phyloP scores from a whole-genome alignment of 2,888 invertebrate genomes.

The Synanthedon tipuliformis region DNA sequence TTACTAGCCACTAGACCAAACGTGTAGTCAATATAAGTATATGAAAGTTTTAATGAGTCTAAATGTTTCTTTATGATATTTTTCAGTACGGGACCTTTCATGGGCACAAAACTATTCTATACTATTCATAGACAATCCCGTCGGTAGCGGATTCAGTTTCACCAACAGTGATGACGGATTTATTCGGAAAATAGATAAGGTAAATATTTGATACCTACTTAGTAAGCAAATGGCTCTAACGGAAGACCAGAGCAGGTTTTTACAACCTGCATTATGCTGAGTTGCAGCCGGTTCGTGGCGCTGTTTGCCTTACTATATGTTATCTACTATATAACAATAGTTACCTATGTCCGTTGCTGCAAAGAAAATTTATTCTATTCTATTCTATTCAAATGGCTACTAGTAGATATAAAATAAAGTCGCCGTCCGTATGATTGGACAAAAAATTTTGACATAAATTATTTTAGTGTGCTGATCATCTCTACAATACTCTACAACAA shows the following conservation, averaged over 20 bases:
- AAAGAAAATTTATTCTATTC: too few relatives aligned
- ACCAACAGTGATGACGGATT: slow-evolving; percentile 65
- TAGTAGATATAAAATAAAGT: too few relatives aligned
- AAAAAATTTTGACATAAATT: too few relatives aligned
- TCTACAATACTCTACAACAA: slow-evolving; percentile 63
- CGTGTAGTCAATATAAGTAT: too few relatives aligned
- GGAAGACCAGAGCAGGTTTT: slow-evolving; percentile 9
- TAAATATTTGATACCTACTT: too few relatives aligned
- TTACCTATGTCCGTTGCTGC: too few relatives aligned
- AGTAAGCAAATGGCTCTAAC: not conserved
- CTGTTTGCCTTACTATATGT: too few relatives aligned
- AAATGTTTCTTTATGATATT: not conserved
- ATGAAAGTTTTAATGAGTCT: not conserved
- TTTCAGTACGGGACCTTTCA: slow-evolving; percentile 50
- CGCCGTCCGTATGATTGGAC: too few relatives aligned
- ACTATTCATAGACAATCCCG: slow-evolving; percentile 75
- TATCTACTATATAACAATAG: too few relatives aligned
- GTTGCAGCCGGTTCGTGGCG: too few relatives aligned
- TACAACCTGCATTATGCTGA: not conserved
- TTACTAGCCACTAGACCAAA: too few relatives aligned
- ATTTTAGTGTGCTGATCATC: slow-evolving; percentile 50
- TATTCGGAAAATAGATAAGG: slow-evolving; percentile 65
- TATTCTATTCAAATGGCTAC: too few relatives aligned
- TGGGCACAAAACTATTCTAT: slow-evolving; percentile 71
- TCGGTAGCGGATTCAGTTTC: slow-evolving; percentile 74